Evolutionary conservation across 2,888 invertebrate genomes (phyloP).

Genomic region (Ennomos fuscantarius): DNA sequence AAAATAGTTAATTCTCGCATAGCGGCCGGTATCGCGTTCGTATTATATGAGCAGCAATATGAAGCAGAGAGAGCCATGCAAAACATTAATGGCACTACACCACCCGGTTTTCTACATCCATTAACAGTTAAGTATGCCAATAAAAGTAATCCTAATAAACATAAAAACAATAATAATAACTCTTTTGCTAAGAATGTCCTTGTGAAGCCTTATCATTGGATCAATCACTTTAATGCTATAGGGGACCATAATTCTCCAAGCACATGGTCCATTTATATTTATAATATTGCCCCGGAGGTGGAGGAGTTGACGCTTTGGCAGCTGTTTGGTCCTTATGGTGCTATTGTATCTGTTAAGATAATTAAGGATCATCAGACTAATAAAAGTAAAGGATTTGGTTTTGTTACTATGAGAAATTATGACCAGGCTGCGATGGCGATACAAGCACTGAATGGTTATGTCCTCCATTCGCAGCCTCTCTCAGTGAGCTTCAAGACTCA

Average conservation of each 20-base stretch:
- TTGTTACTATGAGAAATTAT: conserved; percentile 84
- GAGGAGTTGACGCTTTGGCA: conserved; percentile 83
- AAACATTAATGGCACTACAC: conserved; percentile 78
- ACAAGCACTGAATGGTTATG: conserved; percentile 81
- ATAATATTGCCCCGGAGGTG: conserved; percentile 82
- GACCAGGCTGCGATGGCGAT: conserved; percentile 84
- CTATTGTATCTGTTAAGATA: conserved; percentile 84
- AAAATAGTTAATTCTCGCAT: conserved; percentile 85
- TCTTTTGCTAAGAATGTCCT: conserved; percentile 72
- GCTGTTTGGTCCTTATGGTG: conserved; percentile 84
- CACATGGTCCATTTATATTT: conserved; percentile 84
- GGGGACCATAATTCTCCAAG: conserved; percentile 80
- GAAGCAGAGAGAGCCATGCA: conserved; percentile 82
- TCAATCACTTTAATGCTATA: conserved; percentile 79
- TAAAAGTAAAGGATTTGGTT: conserved; percentile 84
- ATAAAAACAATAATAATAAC: conserved; percentile 81
- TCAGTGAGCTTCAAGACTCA: conserved; percentile 84
- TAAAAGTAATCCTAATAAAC: conserved; percentile 83
- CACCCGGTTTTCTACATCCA: conserved; percentile 82
- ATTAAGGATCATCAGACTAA: conserved; percentile 83
- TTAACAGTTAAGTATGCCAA: conserved; percentile 85
- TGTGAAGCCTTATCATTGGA: conserved; percentile 81
- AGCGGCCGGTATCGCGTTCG: conserved; percentile 84
- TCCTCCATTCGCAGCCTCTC: conserved; percentile 78
- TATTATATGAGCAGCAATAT: conserved; percentile 81